Conservation (phyloP, 2,888 invertebrate species). For the Arge pagana region DNA sequence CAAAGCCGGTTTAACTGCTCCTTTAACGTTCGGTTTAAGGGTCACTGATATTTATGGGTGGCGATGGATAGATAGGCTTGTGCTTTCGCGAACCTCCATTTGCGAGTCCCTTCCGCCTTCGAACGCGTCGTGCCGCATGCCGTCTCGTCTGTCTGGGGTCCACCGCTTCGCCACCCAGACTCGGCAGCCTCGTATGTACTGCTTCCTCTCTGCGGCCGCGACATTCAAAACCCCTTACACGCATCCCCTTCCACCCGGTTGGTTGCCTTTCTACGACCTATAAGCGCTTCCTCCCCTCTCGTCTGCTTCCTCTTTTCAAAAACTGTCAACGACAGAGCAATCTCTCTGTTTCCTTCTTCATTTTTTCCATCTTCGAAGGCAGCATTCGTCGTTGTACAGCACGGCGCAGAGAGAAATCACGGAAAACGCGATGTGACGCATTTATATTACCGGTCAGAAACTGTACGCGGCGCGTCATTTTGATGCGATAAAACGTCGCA, state of each 20-base stretch:
- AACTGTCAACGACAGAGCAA: slow-evolving; percentile 4
- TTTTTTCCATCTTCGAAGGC: no score
- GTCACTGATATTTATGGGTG: slow-evolving; percentile 20
- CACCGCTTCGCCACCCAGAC: not conserved
- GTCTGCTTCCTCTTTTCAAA: slow-evolving; percentile 6
- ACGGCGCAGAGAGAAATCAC: no score
- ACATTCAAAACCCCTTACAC: not conserved
- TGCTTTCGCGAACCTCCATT: slow-evolving; percentile 7
- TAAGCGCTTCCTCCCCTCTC: not conserved
- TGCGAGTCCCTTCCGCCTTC: slow-evolving; percentile 12
- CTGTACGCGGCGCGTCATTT: no score
- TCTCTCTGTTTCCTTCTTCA: not conserved
- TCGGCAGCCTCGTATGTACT: not conserved
- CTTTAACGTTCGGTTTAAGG: slow-evolving; percentile 23
- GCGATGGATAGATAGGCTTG: slow-evolving; percentile 15
- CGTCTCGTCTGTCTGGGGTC: not conserved
- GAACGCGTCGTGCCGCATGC: not conserved
- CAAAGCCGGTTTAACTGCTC: slow-evolving; percentile 33
- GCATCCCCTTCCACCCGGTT: not conserved
- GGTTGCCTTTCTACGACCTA: not conserved
- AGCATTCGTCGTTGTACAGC: no score
- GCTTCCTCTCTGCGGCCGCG: not conserved
- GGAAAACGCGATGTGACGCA: no score
- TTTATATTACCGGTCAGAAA: no score
- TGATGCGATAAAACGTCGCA: no score